Conservation (phyloP, 2,113 vertebrate genomes). For the Psilopogon haemacephalus region DNA sequence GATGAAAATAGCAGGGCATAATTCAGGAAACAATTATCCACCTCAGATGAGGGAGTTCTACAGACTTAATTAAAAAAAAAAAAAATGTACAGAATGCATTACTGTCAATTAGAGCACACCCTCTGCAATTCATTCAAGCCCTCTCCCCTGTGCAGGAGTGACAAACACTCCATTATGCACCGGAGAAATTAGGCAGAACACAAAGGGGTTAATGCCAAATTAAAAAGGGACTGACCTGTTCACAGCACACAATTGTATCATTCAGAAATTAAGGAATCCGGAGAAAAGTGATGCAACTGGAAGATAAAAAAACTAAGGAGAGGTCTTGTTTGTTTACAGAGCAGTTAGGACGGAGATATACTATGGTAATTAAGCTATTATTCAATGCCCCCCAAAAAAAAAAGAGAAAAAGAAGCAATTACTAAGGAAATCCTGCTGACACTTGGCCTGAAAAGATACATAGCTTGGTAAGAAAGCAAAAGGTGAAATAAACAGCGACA, state of each 20-base stretch:
- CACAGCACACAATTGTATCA: background rate
- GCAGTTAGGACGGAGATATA: conserved; percentile 6
- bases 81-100: conserved; percentile 49
- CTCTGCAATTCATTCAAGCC: conserved; percentile 52
- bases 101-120: conserved; percentile 55
- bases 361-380: conserved; percentile 51
- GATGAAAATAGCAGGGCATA: conserved; percentile 40
- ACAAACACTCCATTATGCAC: conserved; percentile 16
- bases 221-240: conserved; percentile 18
- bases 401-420: conserved; percentile 27
- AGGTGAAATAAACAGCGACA: background rate
- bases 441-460: background rate
- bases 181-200: conserved; percentile 29
- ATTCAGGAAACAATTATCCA: conserved; percentile 58
- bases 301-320: background rate
- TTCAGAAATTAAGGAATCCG: conserved; percentile 10
- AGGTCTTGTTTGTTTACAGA: conserved; percentile 30
- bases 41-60: conserved; percentile 41
- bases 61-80: conserved; percentile 60
- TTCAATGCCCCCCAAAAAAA: conserved; percentile 60
- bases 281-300: background rate
- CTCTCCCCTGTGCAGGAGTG: background rate
- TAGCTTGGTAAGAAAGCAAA: background rate
- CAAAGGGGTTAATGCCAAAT: conserved; percentile 13
- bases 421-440: conserved; percentile 1